Conservation (phyloP, 2,888 invertebrate genomes). For the Amaurobius ferox region DNA sequence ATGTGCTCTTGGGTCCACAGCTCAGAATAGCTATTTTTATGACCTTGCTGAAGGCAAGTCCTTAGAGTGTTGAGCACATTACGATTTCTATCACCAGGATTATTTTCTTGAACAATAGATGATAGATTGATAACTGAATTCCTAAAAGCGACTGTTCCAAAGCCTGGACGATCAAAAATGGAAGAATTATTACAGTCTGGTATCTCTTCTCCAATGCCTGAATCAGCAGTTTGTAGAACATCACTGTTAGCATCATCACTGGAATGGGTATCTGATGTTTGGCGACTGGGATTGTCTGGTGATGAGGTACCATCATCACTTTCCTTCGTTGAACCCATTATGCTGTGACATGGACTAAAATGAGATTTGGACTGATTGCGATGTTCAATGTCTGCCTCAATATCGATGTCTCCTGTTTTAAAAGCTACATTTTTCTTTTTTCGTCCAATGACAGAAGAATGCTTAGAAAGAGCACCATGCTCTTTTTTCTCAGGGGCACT, state of each 20-base stretch:
- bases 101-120: neutral
- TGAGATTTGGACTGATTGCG: neutral
- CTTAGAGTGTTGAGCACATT: neutral
- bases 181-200: constrained; percentile 69
- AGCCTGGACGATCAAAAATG: constrained; percentile 93
- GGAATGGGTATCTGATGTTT: constrained; percentile 33
- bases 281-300: constrained; percentile 17
- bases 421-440: constrained; percentile 52
- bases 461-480: constrained; percentile 77
- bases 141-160: constrained; percentile 94
- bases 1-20: neutral
- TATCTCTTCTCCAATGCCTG: constrained; percentile 81
- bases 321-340: constrained; percentile 9
- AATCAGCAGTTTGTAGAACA: constrained; percentile 75
- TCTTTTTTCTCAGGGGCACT: constrained; percentile 72
- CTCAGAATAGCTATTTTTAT: neutral
- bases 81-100: constrained; percentile 41
- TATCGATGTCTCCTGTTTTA: constrained; percentile 26
- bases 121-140: constrained; percentile 75
- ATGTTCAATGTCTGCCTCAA: constrained; percentile 2
- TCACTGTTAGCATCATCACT: constrained; percentile 53
- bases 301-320: constrained; percentile 35
- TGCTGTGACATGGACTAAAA: neutral
- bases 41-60: neutral
- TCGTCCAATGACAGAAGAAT: neutral